phyloP scores from a whole-genome alignment of 2,888 invertebrate species.

The Lasioglossum pauxillum region DNA sequence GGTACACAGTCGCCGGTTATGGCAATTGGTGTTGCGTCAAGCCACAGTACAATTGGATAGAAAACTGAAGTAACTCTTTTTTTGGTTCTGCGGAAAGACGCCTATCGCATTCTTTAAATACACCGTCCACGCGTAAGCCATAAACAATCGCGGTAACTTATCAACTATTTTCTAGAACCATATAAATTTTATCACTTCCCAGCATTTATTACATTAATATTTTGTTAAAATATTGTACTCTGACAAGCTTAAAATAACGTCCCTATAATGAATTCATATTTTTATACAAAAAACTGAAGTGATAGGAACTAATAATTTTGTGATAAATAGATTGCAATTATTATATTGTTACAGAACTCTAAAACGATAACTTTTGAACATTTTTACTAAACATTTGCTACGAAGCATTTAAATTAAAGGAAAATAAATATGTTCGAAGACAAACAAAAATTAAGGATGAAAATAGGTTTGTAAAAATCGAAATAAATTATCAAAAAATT shows the following conservation, averaged over 20 bases:
- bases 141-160: not conserved
- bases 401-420: no score
- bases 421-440: no score
- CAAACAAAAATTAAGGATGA: no score
- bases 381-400: no score
- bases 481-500: no score
- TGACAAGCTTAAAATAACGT: no score
- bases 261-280: no score
- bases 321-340: no score
- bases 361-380: no score
- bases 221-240: not conserved
- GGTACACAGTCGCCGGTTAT: not conserved
- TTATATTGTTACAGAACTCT: no score
- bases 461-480: not conserved
- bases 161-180: not conserved
- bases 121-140: not conserved
- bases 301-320: not conserved
- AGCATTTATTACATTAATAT: not conserved
- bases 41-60: conserved; percentile 1
- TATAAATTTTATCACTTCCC: not conserved
- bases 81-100: not conserved
- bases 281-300: not conserved
- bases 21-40: conserved; percentile 8
- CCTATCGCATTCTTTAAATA: not conserved
- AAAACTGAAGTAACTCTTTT: not conserved